phyloP scores from a whole-genome alignment of 1,140 invertebrate genomes.

The Metopolophium dirhodum region DNA sequence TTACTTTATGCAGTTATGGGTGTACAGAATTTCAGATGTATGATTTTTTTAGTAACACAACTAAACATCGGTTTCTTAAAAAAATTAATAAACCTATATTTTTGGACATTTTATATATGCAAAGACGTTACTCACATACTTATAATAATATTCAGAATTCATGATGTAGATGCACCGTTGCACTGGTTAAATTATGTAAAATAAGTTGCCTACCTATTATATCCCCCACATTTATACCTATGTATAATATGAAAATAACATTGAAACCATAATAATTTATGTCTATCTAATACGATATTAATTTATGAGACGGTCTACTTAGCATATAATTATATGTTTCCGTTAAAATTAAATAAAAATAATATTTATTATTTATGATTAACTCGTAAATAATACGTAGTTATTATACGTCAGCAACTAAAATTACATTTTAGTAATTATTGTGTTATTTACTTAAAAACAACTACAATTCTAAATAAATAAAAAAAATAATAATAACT shows the following conservation, averaged over 20 bases:
- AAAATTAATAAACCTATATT: neutral
- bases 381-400: neutral
- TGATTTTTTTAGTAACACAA: neutral
- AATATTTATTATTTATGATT: neutral
- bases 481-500: neutral
- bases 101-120: neutral
- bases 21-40: neutral
- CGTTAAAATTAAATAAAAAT: neutral
- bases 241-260: neutral
- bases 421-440: neutral
- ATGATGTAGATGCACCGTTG: neutral
- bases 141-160: neutral
- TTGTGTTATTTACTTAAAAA: neutral
- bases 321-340: neutral
- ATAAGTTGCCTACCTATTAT: conserved; percentile 24
- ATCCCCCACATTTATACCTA: neutral
- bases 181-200: neutral
- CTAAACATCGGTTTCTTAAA: neutral
- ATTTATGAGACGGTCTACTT: neutral
- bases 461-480: neutral
- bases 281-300: neutral
- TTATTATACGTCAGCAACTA: neutral
- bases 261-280: neutral
- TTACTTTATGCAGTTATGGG: neutral
- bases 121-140: neutral